These are phyloP conservation scores for Probaryconus sp. DNA, from an alignment of 1,140 invertebrate species.

Conservation along the genomic window DNA sequence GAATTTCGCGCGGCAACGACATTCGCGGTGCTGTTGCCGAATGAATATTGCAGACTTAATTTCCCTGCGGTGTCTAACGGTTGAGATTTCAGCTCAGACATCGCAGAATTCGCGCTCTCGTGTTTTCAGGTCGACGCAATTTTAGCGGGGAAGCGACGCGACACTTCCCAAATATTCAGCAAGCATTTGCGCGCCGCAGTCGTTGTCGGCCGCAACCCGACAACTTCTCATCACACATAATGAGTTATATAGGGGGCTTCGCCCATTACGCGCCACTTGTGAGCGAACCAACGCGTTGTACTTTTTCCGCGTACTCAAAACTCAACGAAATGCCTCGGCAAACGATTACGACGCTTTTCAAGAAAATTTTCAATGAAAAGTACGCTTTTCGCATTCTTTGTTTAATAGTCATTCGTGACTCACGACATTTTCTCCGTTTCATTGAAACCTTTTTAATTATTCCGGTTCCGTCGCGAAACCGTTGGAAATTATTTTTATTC, in stretches of 20 bases:
- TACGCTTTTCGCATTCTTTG: conserved; percentile 50
- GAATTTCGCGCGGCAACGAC: conserved; percentile 1
- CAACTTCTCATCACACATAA: conserved; percentile 50
- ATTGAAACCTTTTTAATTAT: conserved; percentile 48
- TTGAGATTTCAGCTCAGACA: neutral
- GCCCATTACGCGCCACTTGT: conserved; percentile 56
- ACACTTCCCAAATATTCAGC: conserved; percentile 19
- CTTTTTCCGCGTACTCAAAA: conserved; percentile 41
- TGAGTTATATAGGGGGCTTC: conserved; percentile 48
- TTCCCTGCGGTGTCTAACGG: conserved; percentile 52
- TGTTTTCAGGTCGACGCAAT: conserved; percentile 55
- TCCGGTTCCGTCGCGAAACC: conserved; percentile 15
- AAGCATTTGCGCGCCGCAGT: conserved; percentile 3
- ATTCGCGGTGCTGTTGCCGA: conserved; percentile 7
- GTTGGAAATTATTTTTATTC: conserved; percentile 41
- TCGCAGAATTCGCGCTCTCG: conserved; percentile 27
- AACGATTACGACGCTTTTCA: conserved; percentile 53
- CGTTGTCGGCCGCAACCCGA: conserved; percentile 23
- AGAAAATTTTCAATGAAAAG: conserved; percentile 48
- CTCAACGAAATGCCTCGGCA: conserved; percentile 32
- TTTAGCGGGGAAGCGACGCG: conserved; percentile 3
- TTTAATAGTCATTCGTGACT: conserved; percentile 50
- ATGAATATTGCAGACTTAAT: conserved; percentile 71
- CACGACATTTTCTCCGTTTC: conserved; percentile 42
- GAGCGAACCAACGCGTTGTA: conserved; percentile 11